These are phyloP conservation scores for Mus pahari DNA, from an alignment of 2,113 vertebrate genomes.

Conservation along the genomic window DNA sequence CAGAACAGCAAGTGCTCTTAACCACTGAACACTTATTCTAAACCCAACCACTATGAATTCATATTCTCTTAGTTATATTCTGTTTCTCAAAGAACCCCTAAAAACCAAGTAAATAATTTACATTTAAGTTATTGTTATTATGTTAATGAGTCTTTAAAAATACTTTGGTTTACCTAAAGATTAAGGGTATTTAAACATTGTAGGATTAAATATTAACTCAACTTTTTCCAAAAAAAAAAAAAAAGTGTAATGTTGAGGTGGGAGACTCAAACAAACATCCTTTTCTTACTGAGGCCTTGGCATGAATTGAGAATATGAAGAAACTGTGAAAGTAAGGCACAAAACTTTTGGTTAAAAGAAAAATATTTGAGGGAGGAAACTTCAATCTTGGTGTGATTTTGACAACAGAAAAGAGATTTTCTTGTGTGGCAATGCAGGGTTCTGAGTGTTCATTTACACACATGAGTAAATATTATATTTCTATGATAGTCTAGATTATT, in stretches of 20 bases:
- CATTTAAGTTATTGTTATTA: background rate
- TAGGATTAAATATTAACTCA: background rate
- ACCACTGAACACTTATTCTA: background rate
- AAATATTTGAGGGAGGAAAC: background rate
- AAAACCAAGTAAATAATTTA: background rate
- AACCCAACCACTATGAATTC: background rate
- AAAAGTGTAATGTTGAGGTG: background rate
- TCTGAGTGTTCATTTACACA: background rate
- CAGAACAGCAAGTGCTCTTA: background rate
- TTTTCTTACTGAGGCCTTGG: background rate
- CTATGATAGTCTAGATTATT: background rate
- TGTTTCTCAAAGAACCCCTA: background rate
- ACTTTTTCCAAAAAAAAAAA: background rate
- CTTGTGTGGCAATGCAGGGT: background rate
- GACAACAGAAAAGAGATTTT: background rate
- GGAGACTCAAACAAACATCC: accelerated
- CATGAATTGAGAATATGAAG: background rate
- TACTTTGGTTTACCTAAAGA: background rate
- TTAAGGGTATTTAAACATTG: background rate
- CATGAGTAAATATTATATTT: background rate
- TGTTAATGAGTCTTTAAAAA: background rate
- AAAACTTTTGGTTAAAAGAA: background rate
- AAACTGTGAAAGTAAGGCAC: background rate
- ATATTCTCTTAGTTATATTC: background rate
- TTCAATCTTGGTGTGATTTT: background rate